These are phyloP conservation scores for Saccostrea echinata DNA, from an alignment of 1,140 invertebrate species.

Conservation along the genomic window DNA sequence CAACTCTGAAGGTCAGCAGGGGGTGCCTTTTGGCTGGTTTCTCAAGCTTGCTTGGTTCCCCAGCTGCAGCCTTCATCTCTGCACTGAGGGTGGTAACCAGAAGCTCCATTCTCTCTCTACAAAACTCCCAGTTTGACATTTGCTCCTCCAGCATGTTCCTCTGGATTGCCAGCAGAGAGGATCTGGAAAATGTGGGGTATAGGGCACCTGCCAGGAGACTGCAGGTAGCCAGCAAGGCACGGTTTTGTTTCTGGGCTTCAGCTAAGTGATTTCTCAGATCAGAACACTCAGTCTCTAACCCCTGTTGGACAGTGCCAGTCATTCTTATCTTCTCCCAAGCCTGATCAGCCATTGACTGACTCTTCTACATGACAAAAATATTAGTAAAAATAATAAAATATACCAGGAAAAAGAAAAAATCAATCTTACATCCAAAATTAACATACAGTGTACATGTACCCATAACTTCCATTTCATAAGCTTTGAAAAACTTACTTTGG, in stretches of 20 bases:
- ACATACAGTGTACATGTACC: too few relatives aligned
- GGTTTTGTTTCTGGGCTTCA: slow-evolving; percentile 67
- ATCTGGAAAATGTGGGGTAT: slow-evolving; percentile 72
- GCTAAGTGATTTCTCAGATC: slow-evolving; percentile 67
- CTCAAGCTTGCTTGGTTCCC: slow-evolving; percentile 57
- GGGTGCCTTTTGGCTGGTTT: slow-evolving; percentile 61
- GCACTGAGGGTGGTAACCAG: slow-evolving; percentile 70
- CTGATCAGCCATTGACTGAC: slow-evolving; percentile 75
- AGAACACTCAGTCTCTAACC: slow-evolving; percentile 73
- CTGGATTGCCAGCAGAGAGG: slow-evolving; percentile 68
- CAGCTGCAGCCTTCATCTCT: slow-evolving; percentile 64
- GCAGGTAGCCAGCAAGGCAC: slow-evolving; percentile 69
- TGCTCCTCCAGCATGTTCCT: slow-evolving; percentile 73
- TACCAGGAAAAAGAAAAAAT: too few relatives aligned
- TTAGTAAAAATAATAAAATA: too few relatives aligned
- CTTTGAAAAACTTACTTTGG: slow-evolving; percentile 66
- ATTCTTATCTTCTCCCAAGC: slow-evolving; percentile 77
- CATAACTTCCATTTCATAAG: too few relatives aligned
- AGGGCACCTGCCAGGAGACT: slow-evolving; percentile 75
- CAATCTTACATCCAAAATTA: too few relatives aligned
- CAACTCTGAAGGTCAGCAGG: slow-evolving; percentile 71
- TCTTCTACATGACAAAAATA: slow-evolving; percentile 68
- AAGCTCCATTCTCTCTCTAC: slow-evolving; percentile 69
- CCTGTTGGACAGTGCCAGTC: slow-evolving; percentile 72
- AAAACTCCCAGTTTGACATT: slow-evolving; percentile 69